These are phyloP conservation scores for Aleiodes alternator DNA, from an alignment of 2,888 invertebrate genomes.

Conservation along the genomic window DNA sequence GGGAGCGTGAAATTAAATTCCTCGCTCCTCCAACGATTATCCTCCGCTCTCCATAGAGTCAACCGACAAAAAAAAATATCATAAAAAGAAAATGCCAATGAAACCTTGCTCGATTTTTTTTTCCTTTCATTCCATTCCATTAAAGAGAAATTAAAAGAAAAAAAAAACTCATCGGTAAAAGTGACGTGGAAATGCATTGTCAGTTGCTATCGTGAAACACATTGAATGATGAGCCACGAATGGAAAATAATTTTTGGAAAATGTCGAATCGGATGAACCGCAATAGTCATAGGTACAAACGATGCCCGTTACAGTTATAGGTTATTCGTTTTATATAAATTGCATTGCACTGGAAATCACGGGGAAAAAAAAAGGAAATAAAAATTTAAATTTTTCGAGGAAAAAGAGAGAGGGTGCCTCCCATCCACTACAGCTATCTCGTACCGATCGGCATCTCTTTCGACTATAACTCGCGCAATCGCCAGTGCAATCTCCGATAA, in stretches of 20 bases:
- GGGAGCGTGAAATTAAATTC: conserved; percentile 70
- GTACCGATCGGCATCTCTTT: conserved; percentile 26
- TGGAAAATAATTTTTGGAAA: conserved; percentile 9
- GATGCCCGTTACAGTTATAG: conserved; percentile 21
- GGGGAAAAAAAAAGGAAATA: conserved; percentile 10
- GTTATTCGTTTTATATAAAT: conserved; percentile 30
- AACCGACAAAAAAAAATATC: not conserved
- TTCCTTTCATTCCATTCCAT: no score
- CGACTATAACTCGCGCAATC: conserved; percentile 42
- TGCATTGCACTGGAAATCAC: conserved; percentile 2
- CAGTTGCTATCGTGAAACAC: conserved; percentile 3
- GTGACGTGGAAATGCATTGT: not conserved
- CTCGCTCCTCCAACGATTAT: conserved; percentile 51
- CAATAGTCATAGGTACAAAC: conserved; percentile 18
- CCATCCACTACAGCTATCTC: conserved; percentile 27
- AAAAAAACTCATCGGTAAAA: no score
- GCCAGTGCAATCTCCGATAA: conserved; percentile 42
- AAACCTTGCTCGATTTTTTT: not conserved
- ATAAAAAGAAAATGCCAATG: conserved; percentile 6
- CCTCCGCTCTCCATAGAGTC: not conserved
- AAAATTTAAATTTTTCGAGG: not conserved
- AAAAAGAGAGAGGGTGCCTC: conserved; percentile 2
- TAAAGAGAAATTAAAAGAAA: no score
- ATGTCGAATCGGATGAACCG: conserved; percentile 27
- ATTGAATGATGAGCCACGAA: conserved; percentile 12